Percentiles rank a stretch among this genome's conserved stretches.
These are phyloP conservation scores for Opisthocomus hoazin DNA, from an alignment of 2,113 vertebrate genomes.

Conservation along the genomic window DNA sequence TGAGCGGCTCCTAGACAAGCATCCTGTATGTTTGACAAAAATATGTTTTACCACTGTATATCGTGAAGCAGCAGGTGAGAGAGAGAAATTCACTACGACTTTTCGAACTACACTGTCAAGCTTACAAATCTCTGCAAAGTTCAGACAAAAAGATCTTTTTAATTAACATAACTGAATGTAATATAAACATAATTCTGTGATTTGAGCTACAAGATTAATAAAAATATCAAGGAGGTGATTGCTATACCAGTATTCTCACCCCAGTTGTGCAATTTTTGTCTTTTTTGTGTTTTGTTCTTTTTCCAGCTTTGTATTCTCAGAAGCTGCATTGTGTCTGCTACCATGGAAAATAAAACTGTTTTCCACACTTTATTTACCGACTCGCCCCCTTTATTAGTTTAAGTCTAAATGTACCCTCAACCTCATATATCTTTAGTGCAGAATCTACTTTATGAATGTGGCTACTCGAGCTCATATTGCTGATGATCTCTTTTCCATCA, in stretches of 20 bases:
- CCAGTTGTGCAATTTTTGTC: not conserved
- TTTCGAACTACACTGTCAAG: not conserved
- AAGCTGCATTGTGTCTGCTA: not conserved
- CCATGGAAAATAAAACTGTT: not conserved
- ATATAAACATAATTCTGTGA: not conserved
- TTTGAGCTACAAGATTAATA: not conserved
- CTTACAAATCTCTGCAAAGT: not conserved
- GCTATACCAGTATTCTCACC: not conserved
- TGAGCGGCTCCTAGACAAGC: not conserved
- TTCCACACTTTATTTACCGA: not conserved
- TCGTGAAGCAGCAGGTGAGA: not conserved
- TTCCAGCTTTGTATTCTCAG: not conserved
- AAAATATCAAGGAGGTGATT: not conserved
- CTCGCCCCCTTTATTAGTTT: not conserved
- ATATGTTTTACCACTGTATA: not conserved
- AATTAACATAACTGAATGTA: not conserved
- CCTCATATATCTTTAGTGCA: not conserved
- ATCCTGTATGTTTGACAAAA: not conserved
- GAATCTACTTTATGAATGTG: not conserved
- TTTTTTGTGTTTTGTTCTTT: not conserved
- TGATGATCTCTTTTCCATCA: not conserved
- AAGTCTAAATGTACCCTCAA: not conserved
- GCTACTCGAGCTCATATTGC: not conserved
- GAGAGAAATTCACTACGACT: not conserved
- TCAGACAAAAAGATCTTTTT: not conserved